Evolutionary conservation across 2,113 vertebrate species (phyloP).

Genomic region (mouse (Mus musculus)): DNA sequence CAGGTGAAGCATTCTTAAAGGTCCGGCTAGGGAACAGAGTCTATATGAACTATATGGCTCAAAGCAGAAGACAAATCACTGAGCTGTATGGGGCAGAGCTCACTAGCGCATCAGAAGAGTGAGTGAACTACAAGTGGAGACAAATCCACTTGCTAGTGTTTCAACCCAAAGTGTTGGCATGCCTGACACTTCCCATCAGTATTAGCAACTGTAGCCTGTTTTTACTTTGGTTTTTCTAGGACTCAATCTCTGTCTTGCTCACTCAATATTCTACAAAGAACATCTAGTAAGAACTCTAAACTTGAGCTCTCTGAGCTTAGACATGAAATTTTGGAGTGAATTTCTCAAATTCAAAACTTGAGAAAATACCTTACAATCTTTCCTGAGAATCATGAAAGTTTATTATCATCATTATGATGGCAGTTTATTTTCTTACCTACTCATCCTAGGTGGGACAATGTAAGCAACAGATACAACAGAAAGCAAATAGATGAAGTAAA

Average conservation of each 20-base stretch:
- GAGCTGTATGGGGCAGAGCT: fast-evolving
- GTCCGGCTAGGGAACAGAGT: not conserved
- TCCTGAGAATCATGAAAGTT: not conserved
- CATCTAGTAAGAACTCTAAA: not conserved
- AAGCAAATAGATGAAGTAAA: not conserved
- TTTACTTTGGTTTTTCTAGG: not conserved
- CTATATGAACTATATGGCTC: not conserved
- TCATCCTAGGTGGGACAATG: not conserved
- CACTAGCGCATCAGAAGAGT: not conserved
- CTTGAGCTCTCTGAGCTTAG: not conserved
- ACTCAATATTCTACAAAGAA: not conserved
- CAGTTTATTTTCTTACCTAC: not conserved
- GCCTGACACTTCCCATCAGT: too few species aligned
- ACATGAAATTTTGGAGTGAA: not conserved
- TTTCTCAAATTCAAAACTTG: not conserved
- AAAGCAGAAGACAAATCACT: not conserved
- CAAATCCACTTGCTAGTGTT: not conserved
- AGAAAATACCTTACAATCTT: not conserved
- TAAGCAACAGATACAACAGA: not conserved
- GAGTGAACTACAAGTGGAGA: not conserved
- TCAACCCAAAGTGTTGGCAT: not conserved
- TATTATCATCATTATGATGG: not conserved
- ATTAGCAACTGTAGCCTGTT: not conserved
- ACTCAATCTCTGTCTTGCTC: not conserved
- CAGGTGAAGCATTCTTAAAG: not conserved